Conservation (phyloP, 2,113 vertebrate genomes). For the Cheilinus undulatus region DNA sequence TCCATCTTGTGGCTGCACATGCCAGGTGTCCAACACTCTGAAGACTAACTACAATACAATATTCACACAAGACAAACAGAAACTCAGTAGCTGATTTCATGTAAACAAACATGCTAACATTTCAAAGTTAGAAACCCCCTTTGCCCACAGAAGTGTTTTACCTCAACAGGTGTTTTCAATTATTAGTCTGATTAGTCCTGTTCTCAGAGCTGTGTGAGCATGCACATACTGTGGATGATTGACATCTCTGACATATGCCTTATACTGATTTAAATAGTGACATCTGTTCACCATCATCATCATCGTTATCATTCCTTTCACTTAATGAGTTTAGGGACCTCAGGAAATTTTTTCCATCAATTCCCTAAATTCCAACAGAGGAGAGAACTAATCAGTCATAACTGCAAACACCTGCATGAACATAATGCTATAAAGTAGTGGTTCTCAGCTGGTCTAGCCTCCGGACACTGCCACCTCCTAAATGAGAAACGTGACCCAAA, state of each 20-base stretch:
- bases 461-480: no score
- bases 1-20: neutral
- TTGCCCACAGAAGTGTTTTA: neutral
- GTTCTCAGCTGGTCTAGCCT: no score
- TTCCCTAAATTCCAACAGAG: neutral
- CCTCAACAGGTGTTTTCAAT: constrained; percentile 24
- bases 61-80: neutral
- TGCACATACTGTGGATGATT: constrained; percentile 45
- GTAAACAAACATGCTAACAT: neutral
- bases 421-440: neutral
- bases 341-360: neutral
- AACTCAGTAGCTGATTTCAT: neutral
- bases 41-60: neutral
- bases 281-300: constrained; percentile 39
- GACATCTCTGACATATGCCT: constrained; percentile 20
- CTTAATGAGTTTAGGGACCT: constrained; percentile 21
- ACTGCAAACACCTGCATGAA: constrained; percentile 58
- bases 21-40: constrained; percentile 13
- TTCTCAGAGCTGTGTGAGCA: neutral
- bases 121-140: neutral
- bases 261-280: constrained; percentile 13
- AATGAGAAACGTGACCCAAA: no score
- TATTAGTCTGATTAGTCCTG: constrained; percentile 35
- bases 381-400: constrained; percentile 41
- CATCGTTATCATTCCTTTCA: constrained; percentile 1